phyloP scores from a whole-genome alignment of 2,113 vertebrate species.

The Xenopus borealis region DNA sequence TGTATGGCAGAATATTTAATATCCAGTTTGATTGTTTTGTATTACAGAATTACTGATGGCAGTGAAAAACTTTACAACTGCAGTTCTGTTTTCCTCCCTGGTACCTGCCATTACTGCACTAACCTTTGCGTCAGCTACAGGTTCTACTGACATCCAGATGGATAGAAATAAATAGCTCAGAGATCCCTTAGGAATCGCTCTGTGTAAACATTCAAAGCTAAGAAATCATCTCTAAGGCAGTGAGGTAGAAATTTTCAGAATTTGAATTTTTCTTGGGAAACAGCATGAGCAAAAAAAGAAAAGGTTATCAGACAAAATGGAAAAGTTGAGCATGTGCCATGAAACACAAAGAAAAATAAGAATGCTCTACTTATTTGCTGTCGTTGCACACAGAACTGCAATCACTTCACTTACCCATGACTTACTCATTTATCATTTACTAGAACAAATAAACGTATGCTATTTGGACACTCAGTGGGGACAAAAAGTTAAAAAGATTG shows the following conservation, averaged over 20 bases:
- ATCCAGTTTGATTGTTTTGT: constrained; percentile 9
- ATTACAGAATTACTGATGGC: constrained; percentile 6
- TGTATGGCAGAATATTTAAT: background rate
- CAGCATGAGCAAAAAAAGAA: constrained; percentile 7
- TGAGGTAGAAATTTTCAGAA: constrained; percentile 35
- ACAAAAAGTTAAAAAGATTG: too few relatives aligned
- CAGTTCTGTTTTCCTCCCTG: constrained; percentile 32
- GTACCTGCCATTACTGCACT: constrained; percentile 21
- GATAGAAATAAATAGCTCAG: constrained; percentile 38
- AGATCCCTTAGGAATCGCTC: constrained; percentile 15
- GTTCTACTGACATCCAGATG: constrained; percentile 35
- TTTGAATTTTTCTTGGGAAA: constrained; percentile 10
- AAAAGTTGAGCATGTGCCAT: constrained; percentile 20
- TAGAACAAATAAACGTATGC: background rate
- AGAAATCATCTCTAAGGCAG: constrained; percentile 29
- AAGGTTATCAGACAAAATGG: constrained; percentile 6
- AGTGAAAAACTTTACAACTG: background rate
- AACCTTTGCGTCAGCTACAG: constrained; percentile 24
- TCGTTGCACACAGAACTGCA: constrained; percentile 21
- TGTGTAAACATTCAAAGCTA: constrained; percentile 33
- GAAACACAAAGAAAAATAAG: constrained; percentile 6
- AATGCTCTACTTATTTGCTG: background rate
- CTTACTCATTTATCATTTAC: background rate
- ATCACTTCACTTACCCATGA: background rate
- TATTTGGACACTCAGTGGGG: background rate